A percentile compares a stretch with the other conserved stretches of the same genome.
Evolutionary conservation across 2,113 vertebrate species (phyloP).

Genomic region (Parus major): DNA sequence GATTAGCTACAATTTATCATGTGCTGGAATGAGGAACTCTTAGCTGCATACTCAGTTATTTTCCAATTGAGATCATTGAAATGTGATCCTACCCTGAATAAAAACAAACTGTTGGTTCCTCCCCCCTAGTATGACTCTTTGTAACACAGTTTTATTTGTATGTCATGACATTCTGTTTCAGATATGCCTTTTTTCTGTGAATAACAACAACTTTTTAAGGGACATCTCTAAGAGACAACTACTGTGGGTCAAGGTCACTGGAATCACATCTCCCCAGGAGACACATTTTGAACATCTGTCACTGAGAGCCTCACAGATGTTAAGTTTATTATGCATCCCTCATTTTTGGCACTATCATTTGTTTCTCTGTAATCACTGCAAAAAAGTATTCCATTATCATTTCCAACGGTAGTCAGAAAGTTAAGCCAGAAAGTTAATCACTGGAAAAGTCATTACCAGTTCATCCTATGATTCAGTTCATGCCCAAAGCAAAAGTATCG

Average conservation of each 20-base stretch:
- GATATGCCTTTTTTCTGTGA: background rate
- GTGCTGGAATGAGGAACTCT: background rate
- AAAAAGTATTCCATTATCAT: background rate
- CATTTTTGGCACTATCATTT: background rate
- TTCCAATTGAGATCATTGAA: background rate
- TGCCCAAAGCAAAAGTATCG: background rate
- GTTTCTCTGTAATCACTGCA: background rate
- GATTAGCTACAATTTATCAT: background rate
- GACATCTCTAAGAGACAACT: background rate
- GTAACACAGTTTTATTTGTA: background rate
- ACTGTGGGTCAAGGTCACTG: background rate
- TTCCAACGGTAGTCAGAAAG: conserved; percentile 4
- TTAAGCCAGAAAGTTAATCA: background rate
- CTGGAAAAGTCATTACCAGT: background rate
- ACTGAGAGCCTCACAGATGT: background rate
- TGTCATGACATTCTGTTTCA: background rate
- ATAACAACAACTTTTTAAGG: background rate
- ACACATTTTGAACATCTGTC: background rate
- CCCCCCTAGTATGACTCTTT: background rate
- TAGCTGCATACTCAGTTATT: background rate
- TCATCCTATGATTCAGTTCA: background rate
- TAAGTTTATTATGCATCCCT: background rate
- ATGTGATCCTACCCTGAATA: background rate
- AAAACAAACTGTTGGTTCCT: background rate
- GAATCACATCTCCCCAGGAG: background rate